Evolutionary conservation across 2,113 vertebrate species (phyloP), one percentile per base, ranked within the genome.

Genomic region (Hipposideros armiger): DNA sequence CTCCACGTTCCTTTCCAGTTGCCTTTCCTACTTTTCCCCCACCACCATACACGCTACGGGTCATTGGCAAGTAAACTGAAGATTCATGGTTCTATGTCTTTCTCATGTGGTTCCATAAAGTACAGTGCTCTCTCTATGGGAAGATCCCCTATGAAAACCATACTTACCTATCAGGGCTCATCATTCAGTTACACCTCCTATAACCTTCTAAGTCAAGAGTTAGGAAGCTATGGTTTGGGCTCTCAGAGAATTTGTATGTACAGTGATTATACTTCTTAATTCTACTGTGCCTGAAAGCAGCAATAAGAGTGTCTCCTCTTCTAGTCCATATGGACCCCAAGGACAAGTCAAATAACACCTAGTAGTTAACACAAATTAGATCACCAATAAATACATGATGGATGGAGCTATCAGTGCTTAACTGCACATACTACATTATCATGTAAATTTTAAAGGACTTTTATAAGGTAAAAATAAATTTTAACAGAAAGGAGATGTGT

Each of bases 391-490:
- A 93, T n/a, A 83, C 32, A 70, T 91, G 22, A 73, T 15, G 19
- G 52, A 66, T 60, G 70, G 45, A 87, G 19, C 22, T 73, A 64
- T 69, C 11, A 69, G 45, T 78, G 3, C 58, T 73, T 96, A 42
- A 94, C n/a, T 93, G 92, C 52, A 88, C 28, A 85, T 40, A 78
- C 1, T 45, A 85, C 1, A 90, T 56, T 56, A 70, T 81, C 58
- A 81, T 58, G 20, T 77, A 85, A 81, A 81, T 47, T 91, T 73
- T 64, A 90, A 95, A 84, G 16, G 72, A 85, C 77, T 14, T 19
- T 16, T 80, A 3, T 67, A 73, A 88, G 81, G 82, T 95, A 80
- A 93, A 70, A 94, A 69, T 93, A 87, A n/a, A 85, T 40, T 67
- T 85, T 64, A 77, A 91, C 26, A 76, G 45, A 87, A 92, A 93